Base-by-base conservation (phyloP, 2,797 vertebrate species). In the Typhlichthys eigenmanni region DNA sequence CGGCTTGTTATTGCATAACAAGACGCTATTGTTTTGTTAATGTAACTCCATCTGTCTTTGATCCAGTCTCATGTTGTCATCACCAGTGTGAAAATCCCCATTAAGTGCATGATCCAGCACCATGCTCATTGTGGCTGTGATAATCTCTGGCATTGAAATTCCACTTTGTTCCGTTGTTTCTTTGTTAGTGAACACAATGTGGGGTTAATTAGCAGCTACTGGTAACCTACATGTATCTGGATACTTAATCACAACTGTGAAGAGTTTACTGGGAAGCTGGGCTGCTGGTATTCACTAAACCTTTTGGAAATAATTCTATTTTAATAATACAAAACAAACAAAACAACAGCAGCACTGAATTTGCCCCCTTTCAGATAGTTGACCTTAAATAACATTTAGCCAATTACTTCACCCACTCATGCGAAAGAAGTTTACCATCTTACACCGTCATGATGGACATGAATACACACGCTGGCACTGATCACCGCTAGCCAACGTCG, bases 161-260 rank as follows among this genome's bases (percentile, higher is more conserved):
- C 86, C 80, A 93, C 92, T 93, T 93, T 93, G 91, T 93, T 93
- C 91, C 83, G 90, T 92, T 93, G 93, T 94, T 83, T 93, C 90
- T 93, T 93, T 93, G 93, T 93, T 73, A 79, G 85, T 3, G 62
- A 68, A 80, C 90, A 92, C 92, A 94, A 93, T 93, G 89, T 54
- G 81, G 83, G 92, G 92, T 93, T 94, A 93, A 94, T 94, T 94
- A 94, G 92, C 91, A 92, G 91, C 92, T 87, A 91, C 88, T 86
- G 88, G 85, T 92, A 90, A 88, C 88, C 88, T 87, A 87, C 75
- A 82, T 80, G 85, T 92, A 90, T 88, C 85, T 86, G 85, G 88
- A 89, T 90, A 82, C 88, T 90, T 91, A 89, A 91, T 91, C 89
- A 90, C 85, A 88, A 85, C 88, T 93, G 24, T 29, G 88, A 92